Evolutionary conservation across 2,113 vertebrate species (phyloP).

Genomic region (Pan troglodytes): NHGRI_mPanTro3-v2.1_pri NC_072408.2:111971501-111972000

Average conservation of each 20-base stretch:
- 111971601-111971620: background rate
- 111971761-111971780: background rate
- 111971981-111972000: no score
- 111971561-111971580: background rate
- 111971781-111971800: background rate
- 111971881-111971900: background rate
- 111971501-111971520: background rate
- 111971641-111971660: background rate
- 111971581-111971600: background rate
- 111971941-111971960: background rate
- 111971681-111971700: background rate
- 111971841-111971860: no score
- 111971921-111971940: background rate
- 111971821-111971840: background rate
- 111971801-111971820: background rate
- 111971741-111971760: conserved; percentile 18
- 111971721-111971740: background rate
- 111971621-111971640: background rate
- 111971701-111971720: background rate
- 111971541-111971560: background rate
- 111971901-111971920: background rate
- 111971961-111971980: background rate
- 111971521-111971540: background rate
- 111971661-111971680: background rate
- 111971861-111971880: background rate